Conservation (phyloP, 2,888 invertebrate species). For the Apotomis turbidana region DNA sequence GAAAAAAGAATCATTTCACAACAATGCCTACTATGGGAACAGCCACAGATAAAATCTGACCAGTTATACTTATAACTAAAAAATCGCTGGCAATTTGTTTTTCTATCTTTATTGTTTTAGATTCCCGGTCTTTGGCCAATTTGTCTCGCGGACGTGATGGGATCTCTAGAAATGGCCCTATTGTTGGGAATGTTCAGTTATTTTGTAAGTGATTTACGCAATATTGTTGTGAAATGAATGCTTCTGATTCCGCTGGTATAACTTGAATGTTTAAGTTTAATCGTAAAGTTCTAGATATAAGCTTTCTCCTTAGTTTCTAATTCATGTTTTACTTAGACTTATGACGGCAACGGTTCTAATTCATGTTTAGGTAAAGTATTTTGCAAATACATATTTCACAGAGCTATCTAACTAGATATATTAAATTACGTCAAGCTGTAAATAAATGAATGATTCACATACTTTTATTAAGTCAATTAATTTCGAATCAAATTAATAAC, state of each 20-base stretch:
- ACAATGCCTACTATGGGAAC: conserved; percentile 40
- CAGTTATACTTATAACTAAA: conserved; percentile 32
- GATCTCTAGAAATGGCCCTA: conserved; percentile 41
- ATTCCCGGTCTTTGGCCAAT: conserved; percentile 39
- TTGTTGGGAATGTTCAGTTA: conserved; percentile 36
- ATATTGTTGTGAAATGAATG: conserved; percentile 16
- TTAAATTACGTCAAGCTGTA: no score
- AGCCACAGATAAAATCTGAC: conserved; percentile 30
- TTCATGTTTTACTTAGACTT: not conserved
- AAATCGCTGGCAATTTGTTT: conserved; percentile 42
- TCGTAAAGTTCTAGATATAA: not conserved
- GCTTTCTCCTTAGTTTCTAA: not conserved
- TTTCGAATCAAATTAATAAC: no score
- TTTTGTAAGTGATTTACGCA: conserved; percentile 27
- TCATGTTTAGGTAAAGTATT: no score
- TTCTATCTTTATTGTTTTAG: conserved; percentile 41
- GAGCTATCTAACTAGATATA: no score
- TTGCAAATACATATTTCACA: no score
- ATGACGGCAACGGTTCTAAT: not conserved
- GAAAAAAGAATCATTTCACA: conserved; percentile 26
- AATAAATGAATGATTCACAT: no score
- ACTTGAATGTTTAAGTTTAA: conserved; percentile 3
- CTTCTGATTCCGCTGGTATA: conserved; percentile 5
- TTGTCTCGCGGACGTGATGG: conserved; percentile 37
- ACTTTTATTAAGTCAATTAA: no score